Base-by-base conservation (phyloP, 1,140 invertebrate genomes). In the Solenopsis fugax region DNA sequence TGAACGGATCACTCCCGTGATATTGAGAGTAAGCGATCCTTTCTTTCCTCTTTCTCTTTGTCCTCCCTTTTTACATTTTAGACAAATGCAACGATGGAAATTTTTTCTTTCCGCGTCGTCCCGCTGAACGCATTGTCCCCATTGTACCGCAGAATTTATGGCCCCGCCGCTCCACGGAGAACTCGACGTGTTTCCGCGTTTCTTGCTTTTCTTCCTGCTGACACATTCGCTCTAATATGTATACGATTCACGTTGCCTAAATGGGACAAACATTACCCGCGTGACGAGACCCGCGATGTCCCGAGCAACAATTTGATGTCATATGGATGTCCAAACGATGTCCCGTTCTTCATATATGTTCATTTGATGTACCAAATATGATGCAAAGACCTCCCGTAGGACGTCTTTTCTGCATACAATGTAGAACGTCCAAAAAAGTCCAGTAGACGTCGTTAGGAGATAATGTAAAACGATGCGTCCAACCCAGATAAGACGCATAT, bases 61-160 rank as follows among this genome's bases (percentile, higher is more conserved):
- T 18, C 12, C 3, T 72, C 7, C 18, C 24, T n/a, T 37, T 48
- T 48, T 16, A 10, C 2, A 29, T 5, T 50, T 52, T 29, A 72
- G 3, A 41, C 34, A 37, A 75, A 56, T 7, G 37, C 72, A 58
- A 41, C 75, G 58, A 37, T 50, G 21, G 16, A 62, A 48, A 62
- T 50, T 50, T 41, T 64, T 62, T 34, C 45, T 48, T 16, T 21
- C 16, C 62, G 48, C 48, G 18, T 7, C 9, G 12, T 67, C 41
- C 41, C n/a, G 18, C 29, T 67, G 41, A 52, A 80, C 77, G 77
- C 77, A 41, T 62, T 77, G 77, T 80, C 77, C 21, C 62, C 48
- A 62, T 77, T 62, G 75, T 62, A 21, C 5, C 10, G 34, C 9
- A 50, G 16, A 67, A 80, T 80, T 80, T 80, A 80, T 80, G 62